Evolutionary conservation across 2,888 invertebrate genomes (phyloP).

Genomic region (Cerceris rybyensis): DNA sequence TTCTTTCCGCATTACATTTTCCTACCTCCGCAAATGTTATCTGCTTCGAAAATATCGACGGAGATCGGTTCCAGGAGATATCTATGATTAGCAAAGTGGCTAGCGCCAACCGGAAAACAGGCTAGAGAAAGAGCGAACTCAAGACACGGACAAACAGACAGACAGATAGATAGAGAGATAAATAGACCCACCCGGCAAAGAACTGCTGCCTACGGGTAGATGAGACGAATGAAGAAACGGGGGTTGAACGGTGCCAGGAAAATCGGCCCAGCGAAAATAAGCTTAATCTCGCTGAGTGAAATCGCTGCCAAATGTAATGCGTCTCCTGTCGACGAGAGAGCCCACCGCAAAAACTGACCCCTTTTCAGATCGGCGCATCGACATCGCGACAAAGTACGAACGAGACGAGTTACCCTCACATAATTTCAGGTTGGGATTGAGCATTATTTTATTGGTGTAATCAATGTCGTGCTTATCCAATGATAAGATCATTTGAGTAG

Average conservation of each 20-base stretch:
- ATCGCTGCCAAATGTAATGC: constrained; percentile 81
- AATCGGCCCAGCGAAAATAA: constrained; percentile 77
- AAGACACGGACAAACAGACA: not conserved
- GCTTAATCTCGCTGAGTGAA: constrained; percentile 81
- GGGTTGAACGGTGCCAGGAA: constrained; percentile 45
- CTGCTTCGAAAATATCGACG: constrained; percentile 31
- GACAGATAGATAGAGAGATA: constrained; percentile 18
- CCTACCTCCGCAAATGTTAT: constrained; percentile 39
- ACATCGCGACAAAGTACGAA: constrained; percentile 15
- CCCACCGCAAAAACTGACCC: constrained; percentile 39
- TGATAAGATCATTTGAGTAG: too few relatives aligned
- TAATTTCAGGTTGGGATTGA: too few relatives aligned
- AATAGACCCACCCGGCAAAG: constrained; percentile 15
- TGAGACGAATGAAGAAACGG: constrained; percentile 30
- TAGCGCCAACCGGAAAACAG: too few relatives aligned
- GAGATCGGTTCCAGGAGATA: constrained; percentile 58
- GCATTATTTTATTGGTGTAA: too few relatives aligned
- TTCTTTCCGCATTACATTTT: constrained; percentile 9
- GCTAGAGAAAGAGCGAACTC: not conserved
- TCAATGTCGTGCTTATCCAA: too few relatives aligned
- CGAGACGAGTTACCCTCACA: not conserved
- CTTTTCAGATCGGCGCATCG: constrained; percentile 35
- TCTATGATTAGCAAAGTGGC: constrained; percentile 60
- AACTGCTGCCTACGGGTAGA: not conserved
- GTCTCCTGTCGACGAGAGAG: constrained; percentile 68